A percentile compares a stretch with the other conserved stretches of the same genome.
These are phyloP conservation scores for Dendrocopos noguchii DNA, from an alignment of 2,113 vertebrate species.

Conservation along the genomic window DNA sequence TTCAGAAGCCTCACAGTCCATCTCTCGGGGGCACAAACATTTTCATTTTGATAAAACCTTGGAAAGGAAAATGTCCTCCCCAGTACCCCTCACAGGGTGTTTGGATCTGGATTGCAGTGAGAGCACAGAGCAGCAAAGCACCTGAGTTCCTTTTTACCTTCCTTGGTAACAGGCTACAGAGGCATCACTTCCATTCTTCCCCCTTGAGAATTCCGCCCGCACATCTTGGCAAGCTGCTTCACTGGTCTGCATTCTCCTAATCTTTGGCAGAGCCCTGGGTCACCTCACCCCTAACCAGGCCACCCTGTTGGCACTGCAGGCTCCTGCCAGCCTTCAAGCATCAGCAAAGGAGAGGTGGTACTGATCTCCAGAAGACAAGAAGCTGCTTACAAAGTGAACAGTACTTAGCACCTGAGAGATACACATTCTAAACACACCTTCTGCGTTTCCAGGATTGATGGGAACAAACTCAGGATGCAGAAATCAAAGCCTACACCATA, in stretches of 20 bases:
- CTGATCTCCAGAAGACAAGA: neutral
- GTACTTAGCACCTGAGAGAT: neutral
- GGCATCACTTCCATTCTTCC: neutral
- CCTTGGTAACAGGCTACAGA: neutral
- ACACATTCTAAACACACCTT: neutral
- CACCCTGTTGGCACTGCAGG: neutral
- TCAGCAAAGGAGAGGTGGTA: neutral
- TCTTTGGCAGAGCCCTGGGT: neutral
- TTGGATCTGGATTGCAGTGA: neutral
- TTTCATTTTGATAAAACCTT: neutral
- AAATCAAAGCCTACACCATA: neutral
- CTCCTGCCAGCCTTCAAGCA: neutral
- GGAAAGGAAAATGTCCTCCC: neutral
- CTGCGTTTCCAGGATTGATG: neutral
- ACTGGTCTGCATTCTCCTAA: neutral
- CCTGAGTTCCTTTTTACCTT: neutral
- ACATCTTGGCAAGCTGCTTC: neutral
- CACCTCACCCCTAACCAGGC: conserved; percentile 23
- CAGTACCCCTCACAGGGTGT: neutral
- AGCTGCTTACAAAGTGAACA: neutral
- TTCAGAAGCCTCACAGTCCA: neutral
- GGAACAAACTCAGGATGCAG: neutral
- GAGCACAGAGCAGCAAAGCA: neutral
- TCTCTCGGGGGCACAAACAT: neutral
- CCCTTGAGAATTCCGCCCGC: neutral